A percentile compares a stretch with the other conserved stretches of the same genome.
These are phyloP conservation scores for Eretmocerus hayati DNA, from an alignment of 2,888 invertebrate genomes.

Conservation along the genomic window DNA sequence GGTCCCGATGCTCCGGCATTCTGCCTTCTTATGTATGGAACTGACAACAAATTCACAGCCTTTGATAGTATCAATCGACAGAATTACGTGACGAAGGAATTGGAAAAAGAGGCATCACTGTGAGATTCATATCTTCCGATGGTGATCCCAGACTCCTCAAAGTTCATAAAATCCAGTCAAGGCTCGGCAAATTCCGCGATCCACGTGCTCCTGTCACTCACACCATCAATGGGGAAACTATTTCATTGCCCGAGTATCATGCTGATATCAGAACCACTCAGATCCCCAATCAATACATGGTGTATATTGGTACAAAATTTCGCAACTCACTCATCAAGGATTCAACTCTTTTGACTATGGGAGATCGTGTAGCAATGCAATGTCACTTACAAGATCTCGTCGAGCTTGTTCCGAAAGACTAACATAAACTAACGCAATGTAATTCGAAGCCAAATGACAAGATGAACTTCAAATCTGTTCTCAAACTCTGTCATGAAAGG, in stretches of 20 bases:
- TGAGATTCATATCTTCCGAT: background rate
- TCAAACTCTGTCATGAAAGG: background rate
- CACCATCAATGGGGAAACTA: too few species aligned
- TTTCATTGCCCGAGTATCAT: too few species aligned
- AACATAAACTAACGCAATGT: background rate
- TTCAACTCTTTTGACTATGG: background rate
- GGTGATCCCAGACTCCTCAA: background rate
- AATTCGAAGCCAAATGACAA: background rate
- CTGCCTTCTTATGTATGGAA: conserved; percentile 27
- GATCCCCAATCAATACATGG: too few species aligned
- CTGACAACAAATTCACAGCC: conserved; percentile 28
- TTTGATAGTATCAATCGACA: conserved; percentile 26
- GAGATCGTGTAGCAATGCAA: background rate
- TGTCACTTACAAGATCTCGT: background rate
- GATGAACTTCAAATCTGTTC: conserved; percentile 3
- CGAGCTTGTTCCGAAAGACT: background rate
- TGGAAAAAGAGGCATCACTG: conserved; percentile 10
- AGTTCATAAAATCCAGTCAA: background rate
- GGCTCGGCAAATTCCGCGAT: background rate
- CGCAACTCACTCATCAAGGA: background rate
- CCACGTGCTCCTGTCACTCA: too few species aligned
- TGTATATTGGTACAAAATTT: too few species aligned
- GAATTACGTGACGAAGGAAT: conserved; percentile 21
- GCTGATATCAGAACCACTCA: too few species aligned
- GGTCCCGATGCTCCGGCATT: conserved; percentile 22